Percentiles rank a stretch among this genome's conserved stretches.
Conservation (phyloP, 1,140 invertebrate species). For the Macrosteles quadrilineatus region DNA sequence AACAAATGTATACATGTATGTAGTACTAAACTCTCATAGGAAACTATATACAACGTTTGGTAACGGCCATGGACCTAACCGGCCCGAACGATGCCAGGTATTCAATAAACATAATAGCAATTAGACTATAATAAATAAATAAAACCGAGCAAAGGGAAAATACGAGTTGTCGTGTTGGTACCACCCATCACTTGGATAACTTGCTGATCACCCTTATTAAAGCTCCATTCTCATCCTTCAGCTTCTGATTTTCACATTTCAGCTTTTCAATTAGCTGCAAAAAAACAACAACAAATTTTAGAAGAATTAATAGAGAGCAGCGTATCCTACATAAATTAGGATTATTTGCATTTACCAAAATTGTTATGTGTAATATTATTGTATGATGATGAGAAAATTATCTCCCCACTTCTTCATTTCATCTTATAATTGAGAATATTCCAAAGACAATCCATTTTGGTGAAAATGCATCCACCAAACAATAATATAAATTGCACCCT, state of each 20-base stretch:
- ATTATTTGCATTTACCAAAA: no score
- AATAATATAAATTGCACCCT: no score
- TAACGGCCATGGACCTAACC: background rate
- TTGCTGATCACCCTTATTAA: conserved; percentile 98
- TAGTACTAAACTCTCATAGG: conserved; percentile 13
- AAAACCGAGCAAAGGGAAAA: background rate
- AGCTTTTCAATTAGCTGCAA: conserved; percentile 87
- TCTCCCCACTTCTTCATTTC: no score
- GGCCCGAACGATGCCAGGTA: background rate
- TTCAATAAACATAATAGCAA: background rate
- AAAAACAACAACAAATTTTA: no score
- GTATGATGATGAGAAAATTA: no score
- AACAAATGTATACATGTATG: background rate
- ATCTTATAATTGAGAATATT: no score
- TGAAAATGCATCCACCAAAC: no score
- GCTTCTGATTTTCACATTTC: conserved; percentile 89
- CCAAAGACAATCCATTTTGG: no score
- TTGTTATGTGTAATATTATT: no score
- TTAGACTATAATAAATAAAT: conserved; percentile 14
- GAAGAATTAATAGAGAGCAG: no score
- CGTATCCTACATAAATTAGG: no score
- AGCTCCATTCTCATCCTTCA: conserved; percentile 97
- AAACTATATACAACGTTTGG: conserved; percentile 17
- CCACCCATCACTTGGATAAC: conserved; percentile 76
- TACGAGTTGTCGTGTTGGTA: conserved; percentile 32